phyloP scores from a whole-genome alignment of 2,797 vertebrate species.

The Gambusia yucatana region DNA sequence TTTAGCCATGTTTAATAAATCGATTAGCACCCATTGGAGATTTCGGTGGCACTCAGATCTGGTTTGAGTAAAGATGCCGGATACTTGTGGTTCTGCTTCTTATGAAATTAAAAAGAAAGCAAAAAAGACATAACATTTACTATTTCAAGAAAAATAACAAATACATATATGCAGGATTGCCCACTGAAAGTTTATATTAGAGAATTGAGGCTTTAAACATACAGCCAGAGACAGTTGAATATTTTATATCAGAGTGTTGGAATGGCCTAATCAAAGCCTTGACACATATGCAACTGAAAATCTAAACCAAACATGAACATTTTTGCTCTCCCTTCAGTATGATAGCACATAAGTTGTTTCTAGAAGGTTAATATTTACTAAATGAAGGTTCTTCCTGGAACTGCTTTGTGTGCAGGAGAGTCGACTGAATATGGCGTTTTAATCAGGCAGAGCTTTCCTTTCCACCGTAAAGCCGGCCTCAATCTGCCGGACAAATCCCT shows the following conservation, averaged over 20 bases:
- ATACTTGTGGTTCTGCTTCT: not conserved
- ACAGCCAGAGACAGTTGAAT: not conserved
- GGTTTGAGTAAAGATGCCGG: not conserved
- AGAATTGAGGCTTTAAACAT: not conserved
- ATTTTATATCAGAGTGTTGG: not conserved
- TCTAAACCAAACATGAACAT: not conserved
- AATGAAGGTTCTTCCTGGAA: not conserved
- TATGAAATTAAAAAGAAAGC: not conserved
- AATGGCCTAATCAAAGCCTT: not conserved
- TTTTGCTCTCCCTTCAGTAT: not conserved
- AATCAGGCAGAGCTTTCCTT: constrained; percentile 87
- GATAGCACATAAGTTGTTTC: not conserved
- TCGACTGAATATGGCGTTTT: constrained; percentile 69
- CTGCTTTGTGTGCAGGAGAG: constrained; percentile 35
- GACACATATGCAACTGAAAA: not conserved
- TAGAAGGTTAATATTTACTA: not conserved
- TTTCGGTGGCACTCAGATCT: not conserved
- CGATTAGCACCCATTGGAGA: not conserved
- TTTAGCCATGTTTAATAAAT: not conserved
- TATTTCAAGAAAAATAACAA: not conserved
- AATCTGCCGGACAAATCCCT: constrained; percentile 45
- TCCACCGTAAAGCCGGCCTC: constrained; percentile 27
- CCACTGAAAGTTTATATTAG: not conserved
- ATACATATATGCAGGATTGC: not conserved
- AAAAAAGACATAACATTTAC: not conserved